Evolutionary conservation across 2,888 invertebrate species (phyloP), one percentile per base, ranked within the genome.

Genomic region (Ferdinandea cuprea): DNA sequence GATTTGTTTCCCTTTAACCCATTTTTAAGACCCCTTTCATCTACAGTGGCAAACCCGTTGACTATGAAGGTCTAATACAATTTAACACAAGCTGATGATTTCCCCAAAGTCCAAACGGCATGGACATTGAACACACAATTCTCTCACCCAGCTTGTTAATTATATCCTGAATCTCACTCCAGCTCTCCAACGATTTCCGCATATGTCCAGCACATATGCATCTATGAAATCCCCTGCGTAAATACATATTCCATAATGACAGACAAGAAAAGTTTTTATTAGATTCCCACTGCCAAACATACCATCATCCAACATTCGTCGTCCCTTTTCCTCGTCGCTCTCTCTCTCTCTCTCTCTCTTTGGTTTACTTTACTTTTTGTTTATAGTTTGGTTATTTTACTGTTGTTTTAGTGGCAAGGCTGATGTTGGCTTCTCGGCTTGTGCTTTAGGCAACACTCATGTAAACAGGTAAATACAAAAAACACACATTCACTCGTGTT

Each of bases 301-400:
- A 11, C 30, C 11, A 17, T 54, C 59, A 58, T 37, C 52, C 52
- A 17, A 42, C 50, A 50, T 69, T 30, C 48, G n/a, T n/a, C n/a
- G n/a, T n/a, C n/a, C n/a, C n/a, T n/a, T n/a, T n/a, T n/a, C n/a
- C n/a, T n/a, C n/a, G n/a, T n/a, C n/a, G n/a, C n/a, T n/a, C n/a
- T n/a, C n/a, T n/a, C n/a, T n/a, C n/a, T n/a, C n/a, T n/a, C 46
- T 48, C 52, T 19, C 30, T n/a, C 1, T 40, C 9, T 46, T 50
- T 52, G 21, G 44, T 32, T 69, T 59, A 63, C 50, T 63, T 69
- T 44, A 46, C 32, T 32, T 44, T 25, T 50, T 76, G 76, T 71
- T 81, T 76, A 81, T 71, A 59, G 65, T 78, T 73, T 56, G 48
- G 61, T 59, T 71, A 65, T 81, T 81, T 66, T 66, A 61, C 37